Evolutionary conservation across 64 coral and sea anemone genomes (phyloP), one percentile per base, ranked within the genome.

Genomic region (Actinia equina): DNA sequence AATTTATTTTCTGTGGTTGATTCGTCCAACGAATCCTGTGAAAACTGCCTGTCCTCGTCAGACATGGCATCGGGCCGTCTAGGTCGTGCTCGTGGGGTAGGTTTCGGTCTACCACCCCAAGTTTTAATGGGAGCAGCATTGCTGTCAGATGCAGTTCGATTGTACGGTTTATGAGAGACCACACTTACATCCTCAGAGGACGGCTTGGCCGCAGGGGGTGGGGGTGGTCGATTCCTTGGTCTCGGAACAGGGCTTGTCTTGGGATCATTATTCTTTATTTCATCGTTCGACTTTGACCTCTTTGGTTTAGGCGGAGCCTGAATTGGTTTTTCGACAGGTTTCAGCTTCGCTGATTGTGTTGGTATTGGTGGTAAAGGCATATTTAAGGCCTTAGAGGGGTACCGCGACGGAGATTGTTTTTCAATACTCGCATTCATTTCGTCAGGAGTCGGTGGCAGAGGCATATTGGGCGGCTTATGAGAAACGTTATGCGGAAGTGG

Each of bases 171-270:
- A 74, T 9, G 7, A 11, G 69, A 74, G 12, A 41, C 69, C 20
- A 11, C 13, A 11, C 69, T 74, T 0, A 41, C 69, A 27, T 74
- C 69, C 25, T 74, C 69, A 74, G 14, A 12, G 2, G 69, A 74
- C 13, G 69, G 62, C 62, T 65, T 16, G 27, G 67, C 44, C 37
- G 17, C n/a, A 30, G 91, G 94, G 45, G 94, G 94, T 77, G 92
- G 80, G 3, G 94, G 94, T 58, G 94, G 94, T 90, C 84, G 87
- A 70, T 97, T 87, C 84, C 94, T 88, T 71, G 94, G 94, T 80
- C 88, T 60, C 52, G 94, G 94, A 18, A 93, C 85, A 25, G 94
- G 94, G 58, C 82, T 62, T 51, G 80, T 71, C 52, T 64, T 90
- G 16, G 55, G 69, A 53, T n/a, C 77, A 37, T 90, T 85, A 79